Evolutionary conservation across 2,888 invertebrate genomes (phyloP).

Genomic region (Julus scanicus): DNA sequence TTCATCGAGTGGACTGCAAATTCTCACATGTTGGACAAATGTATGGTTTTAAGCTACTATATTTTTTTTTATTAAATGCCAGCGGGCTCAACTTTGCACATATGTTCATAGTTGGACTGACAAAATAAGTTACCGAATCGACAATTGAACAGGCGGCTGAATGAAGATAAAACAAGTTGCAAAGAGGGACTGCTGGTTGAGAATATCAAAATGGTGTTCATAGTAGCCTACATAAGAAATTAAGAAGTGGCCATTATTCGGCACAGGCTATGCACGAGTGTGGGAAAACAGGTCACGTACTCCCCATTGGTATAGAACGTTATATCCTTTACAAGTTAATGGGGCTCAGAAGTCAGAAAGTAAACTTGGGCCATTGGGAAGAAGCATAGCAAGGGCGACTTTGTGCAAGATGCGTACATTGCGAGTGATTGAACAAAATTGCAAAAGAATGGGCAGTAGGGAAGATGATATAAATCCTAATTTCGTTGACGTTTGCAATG

Average conservation of each 20-base stretch:
- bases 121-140: conserved; percentile 25
- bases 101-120: background rate
- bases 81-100: background rate
- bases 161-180: conserved; percentile 43
- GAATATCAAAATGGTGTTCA: conserved; percentile 36
- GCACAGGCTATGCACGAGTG: background rate
- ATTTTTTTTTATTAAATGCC: conserved; percentile 36
- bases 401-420: background rate
- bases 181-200: conserved; percentile 28
- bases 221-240: conserved; percentile 40
- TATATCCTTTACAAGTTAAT: conserved; percentile 47
- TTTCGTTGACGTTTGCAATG: conserved; percentile 45
- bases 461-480: conserved; percentile 43
- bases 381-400: background rate
- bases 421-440: conserved; percentile 45
- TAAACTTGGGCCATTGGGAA: conserved; percentile 24
- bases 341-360: conserved; percentile 39
- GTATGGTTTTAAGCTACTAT: conserved; percentile 5
- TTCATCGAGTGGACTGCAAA: background rate
- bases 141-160: conserved; percentile 40
- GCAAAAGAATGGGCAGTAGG: conserved; percentile 37
- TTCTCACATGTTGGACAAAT: background rate
- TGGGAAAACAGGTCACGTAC: conserved; percentile 39
- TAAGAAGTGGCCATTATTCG: conserved; percentile 42
- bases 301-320: conserved; percentile 36